Evolutionary conservation across 1,140 invertebrate genomes (phyloP).

Genomic region (Lepidurus arcticus): DNA sequence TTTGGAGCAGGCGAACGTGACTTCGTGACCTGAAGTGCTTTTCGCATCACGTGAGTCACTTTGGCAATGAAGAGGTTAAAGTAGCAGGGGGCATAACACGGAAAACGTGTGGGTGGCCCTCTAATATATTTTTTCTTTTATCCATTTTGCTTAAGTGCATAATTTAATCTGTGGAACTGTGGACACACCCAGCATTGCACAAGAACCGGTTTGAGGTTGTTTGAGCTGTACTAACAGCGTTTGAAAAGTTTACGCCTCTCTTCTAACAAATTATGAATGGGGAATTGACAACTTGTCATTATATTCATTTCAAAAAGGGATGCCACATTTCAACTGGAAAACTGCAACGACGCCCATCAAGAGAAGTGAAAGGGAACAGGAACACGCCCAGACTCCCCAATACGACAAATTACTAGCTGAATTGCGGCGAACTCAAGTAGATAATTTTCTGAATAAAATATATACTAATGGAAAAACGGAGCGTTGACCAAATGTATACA

Average conservation of each 20-base stretch:
- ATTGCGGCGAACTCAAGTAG: constrained; percentile 33
- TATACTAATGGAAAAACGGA: background rate
- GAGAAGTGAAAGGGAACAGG: background rate
- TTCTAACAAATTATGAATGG: background rate
- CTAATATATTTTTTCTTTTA: background rate
- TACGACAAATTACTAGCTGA: constrained; percentile 31
- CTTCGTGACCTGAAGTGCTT: constrained; percentile 12
- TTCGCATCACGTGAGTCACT: constrained; percentile 21
- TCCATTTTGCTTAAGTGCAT: background rate
- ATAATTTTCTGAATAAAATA: background rate
- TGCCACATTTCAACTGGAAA: constrained; percentile 21
- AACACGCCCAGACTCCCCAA: constrained; percentile 17
- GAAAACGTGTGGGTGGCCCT: background rate
- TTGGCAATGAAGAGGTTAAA: constrained; percentile 15
- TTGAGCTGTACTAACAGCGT: background rate
- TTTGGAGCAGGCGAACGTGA: background rate
- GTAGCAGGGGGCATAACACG: background rate
- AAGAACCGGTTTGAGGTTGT: background rate
- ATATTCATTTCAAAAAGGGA: background rate
- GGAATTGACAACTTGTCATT: background rate
- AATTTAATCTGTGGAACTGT: background rate
- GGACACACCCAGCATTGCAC: constrained; percentile 2
- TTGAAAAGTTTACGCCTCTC: background rate
- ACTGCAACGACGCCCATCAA: background rate
- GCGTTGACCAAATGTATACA: background rate